phyloP scores from a whole-genome alignment of 2,888 invertebrate species.

The Meandrusa payeni region DNA sequence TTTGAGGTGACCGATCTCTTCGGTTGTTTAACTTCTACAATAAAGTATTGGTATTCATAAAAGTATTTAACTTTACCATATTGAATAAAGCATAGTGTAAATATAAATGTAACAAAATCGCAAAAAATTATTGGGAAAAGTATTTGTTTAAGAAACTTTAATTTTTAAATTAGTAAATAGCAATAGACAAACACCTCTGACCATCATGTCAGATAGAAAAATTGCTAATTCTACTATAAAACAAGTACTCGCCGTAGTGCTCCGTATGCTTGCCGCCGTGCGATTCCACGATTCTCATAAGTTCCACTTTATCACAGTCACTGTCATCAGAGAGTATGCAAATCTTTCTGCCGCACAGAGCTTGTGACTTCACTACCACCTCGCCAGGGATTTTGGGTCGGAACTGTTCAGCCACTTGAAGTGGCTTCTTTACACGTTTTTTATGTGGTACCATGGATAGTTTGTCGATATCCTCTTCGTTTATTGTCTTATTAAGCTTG shows the following conservation, averaged over 20 bases:
- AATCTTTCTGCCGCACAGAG: slow-evolving; percentile 51
- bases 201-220: too few species aligned
- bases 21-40: too few species aligned
- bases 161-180: too few species aligned
- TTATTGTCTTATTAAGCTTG: slow-evolving; percentile 54
- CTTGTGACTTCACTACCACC: slow-evolving; percentile 48
- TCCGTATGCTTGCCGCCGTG: slow-evolving; percentile 62
- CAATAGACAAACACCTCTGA: too few species aligned
- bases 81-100: too few species aligned
- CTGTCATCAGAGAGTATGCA: slow-evolving; percentile 60
- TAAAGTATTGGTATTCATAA: too few species aligned
- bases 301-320: slow-evolving; percentile 47
- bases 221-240: too few species aligned
- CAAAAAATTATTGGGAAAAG: too few species aligned
- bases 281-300: slow-evolving; percentile 50
- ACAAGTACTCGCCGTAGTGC: slow-evolving; percentile 48
- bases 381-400: slow-evolving; percentile 31
- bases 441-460: slow-evolving; percentile 37
- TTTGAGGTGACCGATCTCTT: too few species aligned
- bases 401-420: slow-evolving; percentile 55
- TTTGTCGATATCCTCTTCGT: slow-evolving; percentile 40
- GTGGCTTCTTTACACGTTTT: slow-evolving; percentile 42
- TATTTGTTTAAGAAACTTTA: too few species aligned
- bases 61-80: too few species aligned
- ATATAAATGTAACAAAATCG: too few species aligned